Conservation (phyloP, 2,797 vertebrate genomes). For the Margarornis squamiger region DNA sequence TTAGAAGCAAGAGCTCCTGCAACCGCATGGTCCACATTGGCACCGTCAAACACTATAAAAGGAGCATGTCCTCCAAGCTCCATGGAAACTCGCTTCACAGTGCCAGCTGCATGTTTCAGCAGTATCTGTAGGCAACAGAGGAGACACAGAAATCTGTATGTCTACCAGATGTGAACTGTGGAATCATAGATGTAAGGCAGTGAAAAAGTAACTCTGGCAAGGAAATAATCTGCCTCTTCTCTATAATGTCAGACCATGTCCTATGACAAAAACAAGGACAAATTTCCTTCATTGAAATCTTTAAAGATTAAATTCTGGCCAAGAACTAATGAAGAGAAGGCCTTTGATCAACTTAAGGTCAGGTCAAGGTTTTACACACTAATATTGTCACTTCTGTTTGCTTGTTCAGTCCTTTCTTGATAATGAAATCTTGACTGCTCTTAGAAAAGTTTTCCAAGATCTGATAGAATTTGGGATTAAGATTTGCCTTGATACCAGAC, state of each 20-base stretch:
- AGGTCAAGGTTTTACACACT: not conserved
- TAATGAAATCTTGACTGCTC: not conserved
- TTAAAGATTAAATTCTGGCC: not conserved
- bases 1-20: slow-evolving; percentile 90
- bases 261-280: not conserved
- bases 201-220: not conserved
- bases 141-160: not conserved
- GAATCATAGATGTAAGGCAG: not conserved
- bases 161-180: not conserved
- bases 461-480: not conserved
- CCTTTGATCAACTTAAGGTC: not conserved
- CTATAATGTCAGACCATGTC: not conserved
- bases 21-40: slow-evolving; percentile 86
- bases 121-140: slow-evolving; percentile 78
- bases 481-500: not conserved
- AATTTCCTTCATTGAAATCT: not conserved
- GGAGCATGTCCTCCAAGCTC: slow-evolving; percentile 95
- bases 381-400: not conserved
- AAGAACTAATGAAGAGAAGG: not conserved
- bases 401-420: not conserved
- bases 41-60: slow-evolving; percentile 96
- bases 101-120: slow-evolving; percentile 85
- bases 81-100: slow-evolving; percentile 94
- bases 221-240: not conserved
- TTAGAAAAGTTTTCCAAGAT: not conserved